Evolutionary conservation across 2,797 vertebrate species (phyloP), one percentile per base, ranked within the genome.

Genomic region (Linurgus olivaceus): DNA sequence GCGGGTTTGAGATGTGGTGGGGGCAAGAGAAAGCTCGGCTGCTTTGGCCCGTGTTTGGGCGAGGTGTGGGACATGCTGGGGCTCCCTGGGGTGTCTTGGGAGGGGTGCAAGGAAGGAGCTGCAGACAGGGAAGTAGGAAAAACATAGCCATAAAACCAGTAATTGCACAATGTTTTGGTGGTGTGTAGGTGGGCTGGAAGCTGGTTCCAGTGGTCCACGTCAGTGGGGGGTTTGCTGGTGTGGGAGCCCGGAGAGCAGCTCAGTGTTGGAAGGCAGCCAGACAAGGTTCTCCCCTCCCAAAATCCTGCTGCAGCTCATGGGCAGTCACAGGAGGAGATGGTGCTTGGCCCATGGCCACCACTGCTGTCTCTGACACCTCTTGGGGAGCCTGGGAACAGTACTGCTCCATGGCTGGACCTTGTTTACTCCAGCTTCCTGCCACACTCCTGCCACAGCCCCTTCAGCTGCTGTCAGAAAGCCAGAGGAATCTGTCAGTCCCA

Each of bases 361-460:
- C 44, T 14, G 24, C 44, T 35, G 31, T 33, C 63, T 63, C 71
- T 17, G 13, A n/a, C 13, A 28, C 63, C 44, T 74, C 86, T 16
- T 25, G 5, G 67, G 74, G 82, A 87, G 81, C 90, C 67, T 91
- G 94, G 90, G 94, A 91, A 93, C 11, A 0, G 37, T 18, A 4
- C 74, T 2, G n/a, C 81, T 77, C 87, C 5, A 2, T 25, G 17
- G 37, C 33, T 7, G 79, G 88, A 71, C 59, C 35, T 76, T 88
- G 93, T 90, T 90, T 86, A 77, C 45, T 80, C 19, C 38, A 5
- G 61, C 78, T 82, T 68, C 92, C 88, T 72, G 81, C 76, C 78
- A 16, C 29, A 2, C 24, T 77, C 71, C 45, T 6, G 7, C 74
- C 59, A 11, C 24, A 11, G 61, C 42, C 80, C n/a, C 42, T 80